Base-by-base conservation (phyloP, 2,797 vertebrate genomes). In the Centroberyx gerrardi region DNA sequence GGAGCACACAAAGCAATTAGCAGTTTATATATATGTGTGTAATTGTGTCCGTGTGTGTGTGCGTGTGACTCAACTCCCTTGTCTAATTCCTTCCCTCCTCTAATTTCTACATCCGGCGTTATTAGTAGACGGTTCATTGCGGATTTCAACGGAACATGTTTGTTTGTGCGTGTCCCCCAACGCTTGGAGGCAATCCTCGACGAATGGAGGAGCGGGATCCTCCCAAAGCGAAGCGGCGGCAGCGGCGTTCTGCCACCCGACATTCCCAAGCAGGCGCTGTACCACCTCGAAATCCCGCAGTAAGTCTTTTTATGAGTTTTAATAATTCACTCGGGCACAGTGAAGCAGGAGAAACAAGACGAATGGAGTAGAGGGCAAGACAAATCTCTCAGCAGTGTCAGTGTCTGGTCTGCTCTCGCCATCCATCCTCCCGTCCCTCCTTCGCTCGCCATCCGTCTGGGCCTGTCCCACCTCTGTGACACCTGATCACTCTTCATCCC, bases 1-100 rank as follows among this genome's bases (percentile, higher is more conserved):
- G 91, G 82, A 79, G 91, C 88, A 79, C 89, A 88, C 87, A 93
- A 94, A 93, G 92, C 93, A 95, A 94, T 94, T 94, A 95, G 92
- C 90, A 74, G 85, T 87, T 88, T 77, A 82, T 85, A 87, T 84
- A 73, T 83, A 72, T 77, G 33, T 38, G 71, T 64, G 54, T 86
- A 75, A 80, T 73, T 82, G 78, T 66, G 77, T 80, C 51, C 42
- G 40, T 44, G 49, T 61, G 69, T 56, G 44, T 52, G 33, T 10
- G 55, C 5, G 46, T 5, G 36, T 36, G 76, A 82, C 77, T 84
- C 82, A 81, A 83, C 68, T 82, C 87, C 86, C 83, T 69, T 53
- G 75, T 86, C 88, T 87, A 78, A 64, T 71, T 77, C 64, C 46
- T 73, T 65, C 42, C 75, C 82, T 44, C 48, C 48, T 85, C 61